Evolutionary conservation across 1,140 invertebrate genomes (phyloP).

Genomic region (Batillaria attramentaria): DNA sequence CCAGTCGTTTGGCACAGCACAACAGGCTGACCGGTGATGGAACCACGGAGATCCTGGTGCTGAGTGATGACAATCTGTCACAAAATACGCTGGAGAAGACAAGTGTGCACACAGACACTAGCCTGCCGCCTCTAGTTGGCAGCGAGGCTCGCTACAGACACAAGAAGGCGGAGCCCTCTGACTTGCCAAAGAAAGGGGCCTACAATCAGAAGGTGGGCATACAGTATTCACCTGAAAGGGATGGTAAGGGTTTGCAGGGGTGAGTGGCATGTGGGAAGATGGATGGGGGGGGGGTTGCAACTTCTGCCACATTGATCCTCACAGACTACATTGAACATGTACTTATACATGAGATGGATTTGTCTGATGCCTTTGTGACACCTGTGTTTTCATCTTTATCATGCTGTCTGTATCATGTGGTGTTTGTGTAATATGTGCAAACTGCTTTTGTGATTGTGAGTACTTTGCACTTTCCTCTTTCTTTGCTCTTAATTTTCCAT

Average conservation of each 20-base stretch:
- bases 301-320: slow-evolving; percentile 1
- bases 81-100: slow-evolving; percentile 48
- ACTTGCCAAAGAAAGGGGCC: slow-evolving; percentile 37
- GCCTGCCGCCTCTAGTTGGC: slow-evolving; percentile 50
- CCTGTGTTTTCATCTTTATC: too few relatives aligned
- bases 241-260: not conserved
- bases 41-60: slow-evolving; percentile 34
- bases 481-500: not conserved
- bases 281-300: too few relatives aligned
- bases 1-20: slow-evolving; percentile 66
- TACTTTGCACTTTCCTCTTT: not conserved
- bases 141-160: slow-evolving; percentile 26
- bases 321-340: too few relatives aligned
- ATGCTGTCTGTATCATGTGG: too few relatives aligned
- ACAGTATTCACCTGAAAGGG: too few relatives aligned
- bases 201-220: slow-evolving; percentile 31
- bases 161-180: slow-evolving; percentile 34
- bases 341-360: too few relatives aligned
- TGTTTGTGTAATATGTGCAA: too few relatives aligned
- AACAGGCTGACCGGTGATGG: slow-evolving; percentile 54
- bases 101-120: slow-evolving; percentile 56
- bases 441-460: too few relatives aligned
- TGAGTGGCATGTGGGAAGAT: not conserved
- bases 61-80: slow-evolving; percentile 57
- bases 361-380: too few relatives aligned